These are phyloP conservation scores for Clivina fossor DNA, from an alignment of 2,888 invertebrate species.

Conservation along the genomic window DNA sequence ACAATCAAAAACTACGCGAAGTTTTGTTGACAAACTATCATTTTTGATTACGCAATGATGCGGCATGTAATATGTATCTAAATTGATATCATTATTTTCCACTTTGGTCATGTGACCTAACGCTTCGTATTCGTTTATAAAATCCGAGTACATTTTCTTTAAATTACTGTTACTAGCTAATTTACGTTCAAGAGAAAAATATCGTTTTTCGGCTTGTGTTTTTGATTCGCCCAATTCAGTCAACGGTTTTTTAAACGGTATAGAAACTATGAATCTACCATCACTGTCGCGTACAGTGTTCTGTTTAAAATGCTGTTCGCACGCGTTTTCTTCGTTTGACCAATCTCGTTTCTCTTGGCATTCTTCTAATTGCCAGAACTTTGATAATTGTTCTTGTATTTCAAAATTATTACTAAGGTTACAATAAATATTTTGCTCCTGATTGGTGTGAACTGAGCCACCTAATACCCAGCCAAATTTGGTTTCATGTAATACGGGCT, in stretches of 20 bases:
- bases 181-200: neutral
- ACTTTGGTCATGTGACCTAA: conserved; percentile 15
- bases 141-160: neutral
- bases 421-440: too few relatives aligned
- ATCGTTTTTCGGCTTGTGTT: neutral
- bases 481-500: neutral
- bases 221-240: neutral
- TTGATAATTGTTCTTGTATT: neutral
- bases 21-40: conserved; percentile 2
- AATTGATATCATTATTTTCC: too few relatives aligned
- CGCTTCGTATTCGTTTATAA: neutral
- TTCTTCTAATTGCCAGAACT: conserved; percentile 12
- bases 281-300: neutral
- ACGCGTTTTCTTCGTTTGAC: neutral
- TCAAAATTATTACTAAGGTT: too few relatives aligned
- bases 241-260: neutral
- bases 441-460: neutral
- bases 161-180: neutral
- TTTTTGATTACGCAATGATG: conserved; percentile 11
- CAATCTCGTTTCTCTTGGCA: neutral
- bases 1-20: conserved; percentile 11
- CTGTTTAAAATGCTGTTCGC: neutral
- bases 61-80: conserved; percentile 6
- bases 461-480: neutral
- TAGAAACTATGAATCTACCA: neutral